Percentiles rank a stretch among this genome's conserved stretches.
Conservation (phyloP, 1,140 invertebrate genomes). For the Alviniconcha marisindica region DNA sequence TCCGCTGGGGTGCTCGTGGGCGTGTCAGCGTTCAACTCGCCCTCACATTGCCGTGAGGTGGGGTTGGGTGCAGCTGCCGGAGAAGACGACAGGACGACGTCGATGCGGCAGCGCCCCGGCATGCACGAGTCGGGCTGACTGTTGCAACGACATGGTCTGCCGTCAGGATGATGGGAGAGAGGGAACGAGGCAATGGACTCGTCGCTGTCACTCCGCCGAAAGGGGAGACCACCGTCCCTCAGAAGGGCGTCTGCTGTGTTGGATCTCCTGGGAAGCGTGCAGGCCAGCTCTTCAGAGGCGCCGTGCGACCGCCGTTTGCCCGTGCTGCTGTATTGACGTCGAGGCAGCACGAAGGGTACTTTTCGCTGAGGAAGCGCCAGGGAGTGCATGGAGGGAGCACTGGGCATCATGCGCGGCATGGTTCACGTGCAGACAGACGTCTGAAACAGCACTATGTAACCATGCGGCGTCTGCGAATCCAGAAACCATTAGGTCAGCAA, state of each 20-base stretch:
- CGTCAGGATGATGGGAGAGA: not conserved
- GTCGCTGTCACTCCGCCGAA: not conserved
- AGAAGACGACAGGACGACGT: not conserved
- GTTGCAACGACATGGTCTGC: slow-evolving; percentile 3
- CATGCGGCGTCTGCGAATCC: no score
- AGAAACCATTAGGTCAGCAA: no score
- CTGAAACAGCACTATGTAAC: no score
- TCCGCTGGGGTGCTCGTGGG: no score
- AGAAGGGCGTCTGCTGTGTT: not conserved
- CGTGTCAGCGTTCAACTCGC: no score
- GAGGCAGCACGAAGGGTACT: not conserved
- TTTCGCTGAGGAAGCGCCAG: not conserved
- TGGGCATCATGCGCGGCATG: not conserved
- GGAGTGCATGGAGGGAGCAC: not conserved
- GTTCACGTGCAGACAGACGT: not conserved
- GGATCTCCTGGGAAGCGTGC: not conserved
- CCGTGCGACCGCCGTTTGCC: not conserved
- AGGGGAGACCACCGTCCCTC: not conserved
- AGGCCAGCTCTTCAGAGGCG: not conserved
- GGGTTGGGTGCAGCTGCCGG: no score
- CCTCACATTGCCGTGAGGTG: no score
- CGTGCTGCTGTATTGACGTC: not conserved
- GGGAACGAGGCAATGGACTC: not conserved
- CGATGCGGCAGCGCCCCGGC: not conserved
- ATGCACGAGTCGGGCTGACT: not conserved